phyloP scores from a whole-genome alignment of 2,888 invertebrate genomes.

The Cryptosula pallasiana region DNA sequence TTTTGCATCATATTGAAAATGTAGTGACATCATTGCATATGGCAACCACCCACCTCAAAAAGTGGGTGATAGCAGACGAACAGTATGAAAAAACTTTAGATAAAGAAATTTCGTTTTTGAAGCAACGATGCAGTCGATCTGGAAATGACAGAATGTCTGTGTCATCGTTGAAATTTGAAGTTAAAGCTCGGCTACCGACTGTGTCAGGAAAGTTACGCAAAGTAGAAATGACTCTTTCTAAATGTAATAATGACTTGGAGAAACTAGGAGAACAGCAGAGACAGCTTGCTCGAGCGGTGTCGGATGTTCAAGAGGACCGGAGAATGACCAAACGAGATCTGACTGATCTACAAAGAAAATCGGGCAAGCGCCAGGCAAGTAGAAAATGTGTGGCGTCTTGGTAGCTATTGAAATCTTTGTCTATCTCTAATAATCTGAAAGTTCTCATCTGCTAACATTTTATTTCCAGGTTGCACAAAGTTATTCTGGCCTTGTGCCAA shows the following conservation, averaged over 20 bases:
- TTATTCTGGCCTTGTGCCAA: background rate
- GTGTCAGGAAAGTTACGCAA: slow-evolving; percentile 15
- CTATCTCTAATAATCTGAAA: too few species aligned
- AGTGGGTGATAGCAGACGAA: slow-evolving; percentile 21
- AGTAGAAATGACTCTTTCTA: slow-evolving; percentile 14
- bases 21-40: background rate
- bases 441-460: too few species aligned
- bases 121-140: background rate
- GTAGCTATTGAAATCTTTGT: too few species aligned
- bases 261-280: slow-evolving; percentile 3
- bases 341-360: slow-evolving; percentile 8
- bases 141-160: background rate
- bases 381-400: too few species aligned
- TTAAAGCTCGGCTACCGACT: background rate
- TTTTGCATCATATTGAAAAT: slow-evolving; percentile 22
- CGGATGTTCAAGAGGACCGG: background rate
- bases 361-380: slow-evolving; percentile 6
- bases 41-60: background rate
- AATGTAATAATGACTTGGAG: background rate
- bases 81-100: slow-evolving; percentile 21
- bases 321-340: slow-evolving; percentile 7
- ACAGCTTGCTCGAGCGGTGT: background rate
- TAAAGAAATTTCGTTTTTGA: slow-evolving; percentile 13
- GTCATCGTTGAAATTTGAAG: slow-evolving; percentile 15
- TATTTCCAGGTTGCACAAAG: background rate